Base-by-base conservation (phyloP, 2,888 invertebrate species). In the Tryphoninae sp. region DNA sequence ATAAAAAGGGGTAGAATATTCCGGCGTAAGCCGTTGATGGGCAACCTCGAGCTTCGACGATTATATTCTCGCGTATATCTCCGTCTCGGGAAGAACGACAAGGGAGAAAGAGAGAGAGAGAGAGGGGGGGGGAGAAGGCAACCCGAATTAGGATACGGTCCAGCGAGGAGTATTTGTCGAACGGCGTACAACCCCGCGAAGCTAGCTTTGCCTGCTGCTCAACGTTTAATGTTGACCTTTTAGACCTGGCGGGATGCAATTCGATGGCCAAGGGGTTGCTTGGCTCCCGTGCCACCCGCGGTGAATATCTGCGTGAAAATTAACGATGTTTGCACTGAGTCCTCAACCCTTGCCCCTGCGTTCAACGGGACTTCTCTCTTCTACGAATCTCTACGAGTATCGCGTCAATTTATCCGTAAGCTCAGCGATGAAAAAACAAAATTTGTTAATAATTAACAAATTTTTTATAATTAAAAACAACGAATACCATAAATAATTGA, bases 211-310 rank as follows among this genome's bases (percentile, higher is more conserved):
- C 73, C 69, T 78, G 82, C 83, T 82, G 86, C 86, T 86, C 87
- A 26, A 69, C 78, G 73, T 82, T 88, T 87, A 89, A 88, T 92
- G 91, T 92, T 91, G 92, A 92, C 91, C 91, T 90, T 91, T 91
- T 88, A 88, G 55, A 79, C 42, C 75, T 53, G 13, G 2, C 23
- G 19, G 67, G 49, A 59, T 40, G 67, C 11, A 77, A 77, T 8
- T 16, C 19, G 16, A 19, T 7, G 55, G 55, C 19, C 19, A 19
- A 55, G 9, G 19, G 19, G 16, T 51, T 13, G 19, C 19, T 6
- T 16, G 9, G 55, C 53, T 55, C 62, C 13, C 62, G 49, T 26
- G 33, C 61, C 49, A 76, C 71, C 73, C 69, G 82, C 80, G 74
- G 82, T 82, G 81, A 84, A 85, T 86, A 86, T 86, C 88, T 84